Evolutionary conservation across 2,113 vertebrate species (phyloP), one percentile per base, ranked within the genome.

Genomic region (Anser cygnoides): DNA sequence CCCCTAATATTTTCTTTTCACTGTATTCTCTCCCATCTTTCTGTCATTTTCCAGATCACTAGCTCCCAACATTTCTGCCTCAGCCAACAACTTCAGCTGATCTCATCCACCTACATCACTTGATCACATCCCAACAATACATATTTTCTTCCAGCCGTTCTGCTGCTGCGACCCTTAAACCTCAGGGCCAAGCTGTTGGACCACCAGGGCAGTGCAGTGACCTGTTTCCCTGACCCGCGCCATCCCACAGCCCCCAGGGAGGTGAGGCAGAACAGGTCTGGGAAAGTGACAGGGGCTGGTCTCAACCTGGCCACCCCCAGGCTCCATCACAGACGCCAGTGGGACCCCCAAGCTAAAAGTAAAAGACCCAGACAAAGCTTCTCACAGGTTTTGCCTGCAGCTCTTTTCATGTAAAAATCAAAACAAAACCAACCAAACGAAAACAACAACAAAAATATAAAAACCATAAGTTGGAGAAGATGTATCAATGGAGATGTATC

Each of bases 161-260:
- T 20, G 11, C n/a, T 59, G 8, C 55, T 62, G 3, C 15, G 13
- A 29, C 35, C 25, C 8, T 50, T 10, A 85, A 77, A 67, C 10
- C 8, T 44, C 46, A 61, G 4, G 10, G 9, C 13, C 28, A 49
- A 15, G 10, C 29, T 52, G 18, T 1, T 0, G 8, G 19, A 13
- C 18, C 33, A 67, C 25, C 16, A 55, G 5, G 3, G 13, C 21
- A 11, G 21, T n/a, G 6, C 0, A 1, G 18, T 19, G 6, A 5
- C 21, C 13, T 28, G 9, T 21, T 3, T 58, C 18, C 59, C 55
- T 70, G 62, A 18, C 7, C 43, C 55, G 11, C 11, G 33, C 14
- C 0, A 1, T 46, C 37, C 37, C 61, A 35, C 11, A 54, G 18
- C 4, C 10, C 10, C 7, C 71, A 57, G 26, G 19, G 50, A 57